A percentile compares a stretch with the other conserved stretches of the same genome.
Evolutionary conservation across 2,888 invertebrate species (phyloP).

Genomic region (Exocentrus adspersus): DNA sequence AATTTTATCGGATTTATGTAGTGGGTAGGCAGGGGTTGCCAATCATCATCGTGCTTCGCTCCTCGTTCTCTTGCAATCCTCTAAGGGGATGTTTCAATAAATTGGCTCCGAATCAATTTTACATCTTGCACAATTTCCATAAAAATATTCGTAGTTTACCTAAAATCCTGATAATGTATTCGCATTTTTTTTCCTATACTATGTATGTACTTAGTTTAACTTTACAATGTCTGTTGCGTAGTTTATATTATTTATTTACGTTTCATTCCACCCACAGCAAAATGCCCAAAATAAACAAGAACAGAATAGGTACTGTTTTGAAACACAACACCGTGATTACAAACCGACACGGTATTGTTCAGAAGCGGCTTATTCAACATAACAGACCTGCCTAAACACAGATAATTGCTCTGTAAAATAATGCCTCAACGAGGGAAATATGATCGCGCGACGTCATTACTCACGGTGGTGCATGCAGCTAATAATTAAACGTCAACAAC

Average conservation of each 20-base stretch:
- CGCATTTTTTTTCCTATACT: no score
- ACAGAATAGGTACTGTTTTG: background rate
- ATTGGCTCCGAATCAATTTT: conserved; percentile 3
- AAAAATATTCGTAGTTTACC: no score
- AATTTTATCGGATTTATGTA: conserved; percentile 4
- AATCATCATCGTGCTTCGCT: conserved; percentile 9
- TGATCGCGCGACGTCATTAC: background rate
- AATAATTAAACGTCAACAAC: conserved; percentile 8
- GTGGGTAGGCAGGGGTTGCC: conserved; percentile 2
- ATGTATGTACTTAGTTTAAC: no score
- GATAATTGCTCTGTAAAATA: conserved; percentile 2
- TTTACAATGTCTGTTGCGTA: no score
- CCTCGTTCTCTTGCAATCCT: background rate
- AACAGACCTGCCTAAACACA: background rate
- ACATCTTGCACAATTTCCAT: background rate
- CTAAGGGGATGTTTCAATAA: background rate
- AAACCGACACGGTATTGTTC: background rate
- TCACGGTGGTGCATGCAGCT: background rate
- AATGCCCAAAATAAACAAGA: no score
- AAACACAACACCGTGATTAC: background rate
- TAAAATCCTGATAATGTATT: no score
- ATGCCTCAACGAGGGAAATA: background rate
- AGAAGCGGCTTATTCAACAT: background rate
- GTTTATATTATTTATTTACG: no score
- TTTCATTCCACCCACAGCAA: no score